Conservation (phyloP, 2,113 vertebrate genomes). For the Percopsis transmontana region DNA sequence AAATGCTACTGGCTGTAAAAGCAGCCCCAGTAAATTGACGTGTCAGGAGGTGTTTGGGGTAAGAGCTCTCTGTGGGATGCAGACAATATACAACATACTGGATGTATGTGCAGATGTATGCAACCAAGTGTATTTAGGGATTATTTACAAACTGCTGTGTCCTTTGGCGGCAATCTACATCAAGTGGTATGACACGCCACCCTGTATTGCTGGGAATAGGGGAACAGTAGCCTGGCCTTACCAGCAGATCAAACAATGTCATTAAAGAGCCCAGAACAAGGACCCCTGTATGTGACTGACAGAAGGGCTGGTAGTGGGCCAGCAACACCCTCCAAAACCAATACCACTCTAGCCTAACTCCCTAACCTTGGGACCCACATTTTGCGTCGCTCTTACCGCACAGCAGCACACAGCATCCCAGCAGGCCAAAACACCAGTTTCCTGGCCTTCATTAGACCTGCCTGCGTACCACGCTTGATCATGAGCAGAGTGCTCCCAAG, state of each 20-base stretch:
- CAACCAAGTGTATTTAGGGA: slow-evolving; percentile 1
- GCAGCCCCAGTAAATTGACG: slow-evolving; percentile 48
- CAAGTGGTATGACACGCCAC: background rate
- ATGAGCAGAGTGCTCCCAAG: slow-evolving; percentile 28
- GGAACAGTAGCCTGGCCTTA: slow-evolving; percentile 32
- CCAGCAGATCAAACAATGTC: slow-evolving; percentile 69
- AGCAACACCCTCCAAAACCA: slow-evolving; percentile 60
- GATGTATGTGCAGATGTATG: background rate
- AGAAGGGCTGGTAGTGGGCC: slow-evolving; percentile 54
- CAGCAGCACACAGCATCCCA: slow-evolving; percentile 15
- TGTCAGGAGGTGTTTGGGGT: slow-evolving; percentile 73
- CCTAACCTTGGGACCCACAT: slow-evolving; percentile 25
- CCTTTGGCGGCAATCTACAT: slow-evolving; percentile 15
- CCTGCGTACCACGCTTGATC: slow-evolving; percentile 38
- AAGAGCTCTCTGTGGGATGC: slow-evolving; percentile 28
- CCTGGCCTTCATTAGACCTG: slow-evolving; percentile 57
- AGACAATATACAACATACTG: background rate
- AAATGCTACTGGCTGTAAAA: slow-evolving; percentile 63
- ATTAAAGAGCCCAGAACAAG: slow-evolving; percentile 66
- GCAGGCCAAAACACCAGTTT: slow-evolving; percentile 30
- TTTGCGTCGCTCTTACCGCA: slow-evolving; percentile 16
- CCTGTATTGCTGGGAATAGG: background rate
- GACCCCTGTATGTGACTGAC: slow-evolving; percentile 54
- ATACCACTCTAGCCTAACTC: slow-evolving; percentile 44
- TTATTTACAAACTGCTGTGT: slow-evolving; percentile 37